Conservation (phyloP, 1,140 invertebrate genomes). For the Lineus longissimus region DNA sequence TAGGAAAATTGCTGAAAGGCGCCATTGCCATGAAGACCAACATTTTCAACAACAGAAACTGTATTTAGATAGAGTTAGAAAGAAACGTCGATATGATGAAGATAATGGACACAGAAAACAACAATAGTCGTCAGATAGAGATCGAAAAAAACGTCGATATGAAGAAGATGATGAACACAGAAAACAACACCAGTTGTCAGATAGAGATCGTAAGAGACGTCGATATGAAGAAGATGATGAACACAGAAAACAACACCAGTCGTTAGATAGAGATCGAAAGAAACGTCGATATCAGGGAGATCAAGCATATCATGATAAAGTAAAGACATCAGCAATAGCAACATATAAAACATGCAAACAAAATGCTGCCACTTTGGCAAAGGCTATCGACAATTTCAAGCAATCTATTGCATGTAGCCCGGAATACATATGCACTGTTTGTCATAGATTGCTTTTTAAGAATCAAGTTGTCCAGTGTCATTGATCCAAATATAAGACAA, state of each 20-base stretch:
- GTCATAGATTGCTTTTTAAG: neutral
- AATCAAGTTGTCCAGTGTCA: neutral
- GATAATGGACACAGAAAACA: neutral
- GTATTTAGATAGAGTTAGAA: too few relatives aligned
- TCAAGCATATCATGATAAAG: neutral
- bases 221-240: neutral
- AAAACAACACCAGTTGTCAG: neutral
- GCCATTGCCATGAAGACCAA: too few relatives aligned
- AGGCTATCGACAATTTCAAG: neutral
- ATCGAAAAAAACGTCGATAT: neutral
- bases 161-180: neutral
- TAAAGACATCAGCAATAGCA: neutral
- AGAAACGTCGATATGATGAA: neutral
- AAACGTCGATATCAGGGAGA: neutral
- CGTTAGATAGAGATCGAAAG: neutral
- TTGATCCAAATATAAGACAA: neutral
- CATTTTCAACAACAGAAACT: too few relatives aligned
- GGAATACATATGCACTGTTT: neutral
- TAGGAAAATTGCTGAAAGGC: too few relatives aligned
- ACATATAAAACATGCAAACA: neutral
- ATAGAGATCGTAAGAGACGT: neutral
- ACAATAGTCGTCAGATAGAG: neutral
- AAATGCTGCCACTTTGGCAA: neutral
- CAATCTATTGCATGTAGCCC: neutral
- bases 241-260: neutral